phyloP scores from a whole-genome alignment of 1,140 invertebrate genomes.

The Lepidostoma basale region DNA sequence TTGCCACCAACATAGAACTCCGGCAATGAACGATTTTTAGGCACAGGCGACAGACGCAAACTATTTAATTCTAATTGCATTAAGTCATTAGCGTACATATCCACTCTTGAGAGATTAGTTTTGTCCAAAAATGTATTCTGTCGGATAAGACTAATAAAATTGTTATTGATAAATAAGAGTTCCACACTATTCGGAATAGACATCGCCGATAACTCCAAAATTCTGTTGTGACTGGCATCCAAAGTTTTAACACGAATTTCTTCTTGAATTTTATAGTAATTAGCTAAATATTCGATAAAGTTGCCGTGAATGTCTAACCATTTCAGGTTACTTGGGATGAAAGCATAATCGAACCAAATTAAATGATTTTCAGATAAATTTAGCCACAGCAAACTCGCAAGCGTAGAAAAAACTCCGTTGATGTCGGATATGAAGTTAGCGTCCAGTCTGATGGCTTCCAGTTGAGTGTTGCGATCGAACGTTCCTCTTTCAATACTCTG shows the following conservation, averaged over 20 bases:
- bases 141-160: slow-evolving; percentile 78
- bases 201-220: slow-evolving; percentile 77
- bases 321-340: slow-evolving; percentile 84
- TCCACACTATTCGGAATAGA: slow-evolving; percentile 89
- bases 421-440: slow-evolving; percentile 86
- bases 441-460: slow-evolving; percentile 85
- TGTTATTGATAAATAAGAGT: slow-evolving; percentile 88
- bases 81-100: slow-evolving; percentile 87
- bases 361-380: slow-evolving; percentile 92
- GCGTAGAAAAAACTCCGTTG: slow-evolving; percentile 81
- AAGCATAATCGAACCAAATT: slow-evolving; percentile 89
- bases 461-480: slow-evolving; percentile 77
- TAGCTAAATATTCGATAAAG: slow-evolving; percentile 82
- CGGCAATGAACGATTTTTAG: slow-evolving; percentile 71
- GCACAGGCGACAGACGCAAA: slow-evolving; percentile 74
- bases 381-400: slow-evolving; percentile 81
- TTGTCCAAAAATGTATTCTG: slow-evolving; percentile 87
- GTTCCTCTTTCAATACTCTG: slow-evolving; percentile 80
- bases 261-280: slow-evolving; percentile 83
- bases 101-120: slow-evolving; percentile 80
- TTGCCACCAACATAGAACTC: slow-evolving; percentile 90
- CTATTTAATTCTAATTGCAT: slow-evolving; percentile 81
- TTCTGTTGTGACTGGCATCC: slow-evolving; percentile 86
- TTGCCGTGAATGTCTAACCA: slow-evolving; percentile 91
- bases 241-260: slow-evolving; percentile 81